Base-by-base conservation (phyloP, 2,888 invertebrate species). In the Geotrupes spiniger region DNA sequence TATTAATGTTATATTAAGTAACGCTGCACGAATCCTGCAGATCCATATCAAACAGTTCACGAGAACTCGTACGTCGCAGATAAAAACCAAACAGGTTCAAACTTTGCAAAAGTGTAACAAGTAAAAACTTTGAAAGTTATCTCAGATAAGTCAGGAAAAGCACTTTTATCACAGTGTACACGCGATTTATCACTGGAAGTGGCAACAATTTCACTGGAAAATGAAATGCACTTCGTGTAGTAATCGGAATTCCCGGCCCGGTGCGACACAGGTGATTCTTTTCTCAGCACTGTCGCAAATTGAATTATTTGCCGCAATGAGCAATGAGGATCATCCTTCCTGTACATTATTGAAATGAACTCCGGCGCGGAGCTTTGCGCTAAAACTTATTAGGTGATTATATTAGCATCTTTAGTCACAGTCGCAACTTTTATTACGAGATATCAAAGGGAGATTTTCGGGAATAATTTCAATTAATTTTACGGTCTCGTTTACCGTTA, bases 291-390 rank as follows among this genome's bases (percentile, higher is more conserved):
- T 33, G 21, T 15, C 33, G 33, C 11, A 33, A 33, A 33, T 33
- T 33, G 33, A 33, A 33, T 33, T 33, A 33, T 33, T 33, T 33
- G 33, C 33, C 33, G 33, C 12, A 33, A 15, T 33, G 33, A 33
- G 11, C 33, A 33, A 33, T 10, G 33, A 33, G 33, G 33, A 33
- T 33, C 33, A 33, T 33, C 12, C 14, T 14, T 15, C 14, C 33
- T 15, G n/a, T 14, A 33, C 33, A 33, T 33, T 33, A 33, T 33
- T 33, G 33, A 33, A 33, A 33, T 33, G 9, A 33, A 33, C 15
- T 33, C 11, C 6, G 15, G 12, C 15, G 14, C 9, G 11, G 33
- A 33, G 33, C 33, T 33, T 33, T 33, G 15, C 14, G 33, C 33
- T 12, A 33, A 33, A 15, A 14, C 15, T 33, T 33, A 33, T 14